phyloP scores from a whole-genome alignment of 2,113 vertebrate species.

The Chionis minor region DNA sequence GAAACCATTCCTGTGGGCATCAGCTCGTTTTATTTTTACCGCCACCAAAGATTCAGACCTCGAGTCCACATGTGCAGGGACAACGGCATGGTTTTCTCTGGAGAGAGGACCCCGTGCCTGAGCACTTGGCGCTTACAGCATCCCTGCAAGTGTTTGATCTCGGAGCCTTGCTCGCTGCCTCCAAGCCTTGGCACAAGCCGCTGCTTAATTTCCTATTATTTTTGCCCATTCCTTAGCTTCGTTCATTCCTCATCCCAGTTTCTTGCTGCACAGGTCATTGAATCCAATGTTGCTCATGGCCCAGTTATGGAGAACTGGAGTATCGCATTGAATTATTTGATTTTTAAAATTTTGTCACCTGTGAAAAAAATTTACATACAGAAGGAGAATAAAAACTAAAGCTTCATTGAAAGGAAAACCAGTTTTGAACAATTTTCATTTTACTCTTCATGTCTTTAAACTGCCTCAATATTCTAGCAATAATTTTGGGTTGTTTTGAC shows the following conservation, averaged over 20 bases:
- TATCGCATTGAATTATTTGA: not conserved
- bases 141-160: not conserved
- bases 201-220: not conserved
- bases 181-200: not conserved
- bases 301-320: not conserved
- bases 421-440: not conserved
- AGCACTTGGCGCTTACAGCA: not conserved
- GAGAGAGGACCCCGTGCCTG: not conserved
- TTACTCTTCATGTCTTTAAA: not conserved
- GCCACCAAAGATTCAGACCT: not conserved
- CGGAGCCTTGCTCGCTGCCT: not conserved
- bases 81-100: not conserved
- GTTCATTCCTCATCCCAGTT: too few relatives aligned
- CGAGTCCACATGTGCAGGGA: not conserved
- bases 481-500: slow-evolving; percentile 49
- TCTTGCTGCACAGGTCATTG: not conserved
- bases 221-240: not conserved
- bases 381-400: not conserved
- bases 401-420: not conserved
- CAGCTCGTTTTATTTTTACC: not conserved
- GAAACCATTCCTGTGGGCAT: not conserved
- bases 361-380: not conserved
- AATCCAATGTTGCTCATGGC: not conserved
- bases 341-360: not conserved
- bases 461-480: not conserved